Evolutionary conservation across 2,113 vertebrate genomes (phyloP).

Genomic region (Caloenas nicobarica): DNA sequence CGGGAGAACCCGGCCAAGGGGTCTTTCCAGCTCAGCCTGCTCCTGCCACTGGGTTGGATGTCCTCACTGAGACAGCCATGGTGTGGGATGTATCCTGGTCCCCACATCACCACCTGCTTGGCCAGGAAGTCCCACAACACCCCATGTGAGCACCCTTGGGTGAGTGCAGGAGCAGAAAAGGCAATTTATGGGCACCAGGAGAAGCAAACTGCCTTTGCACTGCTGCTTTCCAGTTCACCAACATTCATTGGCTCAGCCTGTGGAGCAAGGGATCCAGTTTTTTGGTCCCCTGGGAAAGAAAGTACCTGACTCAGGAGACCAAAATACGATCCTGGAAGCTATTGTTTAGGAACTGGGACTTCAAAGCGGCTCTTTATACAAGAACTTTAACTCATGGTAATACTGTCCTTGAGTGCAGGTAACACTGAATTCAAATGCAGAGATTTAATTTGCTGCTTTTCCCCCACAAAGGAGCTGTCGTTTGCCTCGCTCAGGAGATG

Average conservation of each 20-base stretch:
- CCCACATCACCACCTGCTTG: neutral
- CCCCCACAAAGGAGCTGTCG: neutral
- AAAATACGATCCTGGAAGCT: neutral
- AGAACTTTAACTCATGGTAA: neutral
- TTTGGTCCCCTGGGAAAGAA: neutral
- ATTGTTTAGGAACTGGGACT: neutral
- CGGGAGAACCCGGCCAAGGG: neutral
- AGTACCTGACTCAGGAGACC: neutral
- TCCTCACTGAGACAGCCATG: neutral
- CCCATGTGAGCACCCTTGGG: neutral
- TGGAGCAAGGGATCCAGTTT: neutral
- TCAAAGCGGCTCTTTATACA: neutral
- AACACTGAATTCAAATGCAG: neutral
- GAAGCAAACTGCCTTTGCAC: neutral
- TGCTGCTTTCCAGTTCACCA: neutral
- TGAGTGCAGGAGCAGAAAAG: neutral
- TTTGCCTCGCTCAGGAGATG: neutral
- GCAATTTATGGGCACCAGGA: neutral
- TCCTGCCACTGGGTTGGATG: accelerated
- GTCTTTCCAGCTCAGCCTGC: neutral
- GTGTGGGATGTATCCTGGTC: neutral
- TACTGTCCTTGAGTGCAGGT: neutral
- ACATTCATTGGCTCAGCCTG: neutral
- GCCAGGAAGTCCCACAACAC: neutral
- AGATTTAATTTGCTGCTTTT: neutral